Evolutionary conservation across 2,888 invertebrate genomes (phyloP), one percentile per base, ranked within the genome.

Genomic region (Acleris holmiana): DNA sequence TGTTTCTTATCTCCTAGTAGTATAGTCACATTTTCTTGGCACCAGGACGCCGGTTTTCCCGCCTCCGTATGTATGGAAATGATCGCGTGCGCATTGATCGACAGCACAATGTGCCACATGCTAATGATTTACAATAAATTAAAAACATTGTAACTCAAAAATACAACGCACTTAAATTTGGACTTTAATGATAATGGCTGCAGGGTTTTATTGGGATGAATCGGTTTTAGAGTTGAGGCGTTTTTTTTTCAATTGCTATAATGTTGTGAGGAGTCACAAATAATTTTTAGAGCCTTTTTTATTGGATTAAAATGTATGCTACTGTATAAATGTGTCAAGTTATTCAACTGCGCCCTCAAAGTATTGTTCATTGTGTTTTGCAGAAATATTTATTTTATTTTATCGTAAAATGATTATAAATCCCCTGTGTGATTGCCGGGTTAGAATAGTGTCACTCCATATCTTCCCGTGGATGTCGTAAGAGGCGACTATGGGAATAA

Each of bases 41-140:
- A 17, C 80, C 79, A 80, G 71, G 61, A 72, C 75, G 71, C 77
- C 76, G 82, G 46, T 53, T 46, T 53, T 61, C 15, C 44, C 35
- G 19, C 62, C 62, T 17, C n/a, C 17, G 78, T 82, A 80, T 82
- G 79, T 82, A 82, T 84, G 83, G 78, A 83, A 80, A 86, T 83
- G 77, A 73, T 35, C 83, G 82, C 84, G 85, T 82, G 83, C 78
- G 73, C 75, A 18, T 48, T 88, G 88, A 89, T 84, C 87, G 88
- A 86, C 88, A 87, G 80, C 67, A 88, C 88, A 88, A 88, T 88
- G 86, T 83, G 81, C 80, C 78, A 79, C 80, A 86, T 49, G 48
- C 54, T 49, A 56, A 61, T 60, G 51, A 15, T 40, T 44, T 17
- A 44, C 6, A n/a, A 44, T 6, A 44, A 44, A 44, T 6, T 6